These are phyloP conservation scores for Nemotelus pantherinus DNA, from an alignment of 2,888 invertebrate genomes.

Conservation along the genomic window DNA sequence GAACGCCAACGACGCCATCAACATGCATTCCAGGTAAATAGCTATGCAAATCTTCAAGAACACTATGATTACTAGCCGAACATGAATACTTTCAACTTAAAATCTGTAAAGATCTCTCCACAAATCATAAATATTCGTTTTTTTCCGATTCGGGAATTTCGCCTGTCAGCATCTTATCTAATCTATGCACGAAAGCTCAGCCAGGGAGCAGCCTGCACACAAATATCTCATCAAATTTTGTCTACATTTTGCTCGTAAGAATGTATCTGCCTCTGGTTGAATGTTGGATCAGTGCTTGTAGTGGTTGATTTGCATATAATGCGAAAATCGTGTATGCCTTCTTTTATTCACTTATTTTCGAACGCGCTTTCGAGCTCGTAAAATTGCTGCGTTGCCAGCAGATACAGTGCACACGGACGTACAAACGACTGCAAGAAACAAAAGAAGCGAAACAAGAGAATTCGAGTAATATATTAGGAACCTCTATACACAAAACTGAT, in stretches of 20 bases:
- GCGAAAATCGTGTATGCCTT: slow-evolving; percentile 32
- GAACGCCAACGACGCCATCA: not conserved
- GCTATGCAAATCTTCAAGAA: not conserved
- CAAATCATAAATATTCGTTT: slow-evolving; percentile 9
- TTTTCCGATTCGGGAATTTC: not conserved
- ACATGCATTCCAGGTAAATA: not conserved
- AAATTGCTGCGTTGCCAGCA: slow-evolving; percentile 1
- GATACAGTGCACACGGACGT: not conserved
- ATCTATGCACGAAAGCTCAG: not conserved
- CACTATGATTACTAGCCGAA: not conserved
- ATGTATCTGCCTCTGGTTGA: not conserved
- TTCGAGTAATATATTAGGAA: not conserved
- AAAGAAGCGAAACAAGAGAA: not conserved
- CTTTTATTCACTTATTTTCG: not conserved
- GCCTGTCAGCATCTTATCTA: not conserved
- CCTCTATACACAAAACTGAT: not conserved
- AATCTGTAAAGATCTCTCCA: slow-evolving; percentile 1
- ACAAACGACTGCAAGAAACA: not conserved
- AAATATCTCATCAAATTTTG: slow-evolving; percentile 22
- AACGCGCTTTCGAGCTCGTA: not conserved
- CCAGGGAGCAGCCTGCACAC: not conserved
- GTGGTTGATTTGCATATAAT: slow-evolving; percentile 40
- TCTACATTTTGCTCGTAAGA: slow-evolving; percentile 15
- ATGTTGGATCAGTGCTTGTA: not conserved
- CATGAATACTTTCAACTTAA: slow-evolving; percentile 10